These are phyloP conservation scores for Styela clava DNA, from an alignment of 23 tunicate species.

Conservation along the genomic window DNA sequence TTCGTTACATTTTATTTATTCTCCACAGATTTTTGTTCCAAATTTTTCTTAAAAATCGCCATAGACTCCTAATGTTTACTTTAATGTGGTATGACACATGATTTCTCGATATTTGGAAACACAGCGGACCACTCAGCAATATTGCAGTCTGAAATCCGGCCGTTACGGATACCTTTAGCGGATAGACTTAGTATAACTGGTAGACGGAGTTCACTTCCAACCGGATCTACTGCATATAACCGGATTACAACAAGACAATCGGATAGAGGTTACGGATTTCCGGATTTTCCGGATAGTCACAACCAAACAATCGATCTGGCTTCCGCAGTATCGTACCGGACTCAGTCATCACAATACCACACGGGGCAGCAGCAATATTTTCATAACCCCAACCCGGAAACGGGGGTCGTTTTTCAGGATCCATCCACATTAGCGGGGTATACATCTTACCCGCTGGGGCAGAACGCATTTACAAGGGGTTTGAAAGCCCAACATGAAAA, in stretches of 20 bases:
- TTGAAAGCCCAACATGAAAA: constrained; percentile 38
- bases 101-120: not conserved
- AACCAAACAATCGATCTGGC: constrained; percentile 21
- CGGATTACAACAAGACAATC: not conserved
- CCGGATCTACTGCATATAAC: not conserved
- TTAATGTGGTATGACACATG: not conserved
- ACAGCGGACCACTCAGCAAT: not conserved
- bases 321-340: constrained; percentile 23
- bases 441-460: constrained; percentile 26
- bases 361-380: constrained; percentile 13
- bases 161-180: constrained; percentile 2
- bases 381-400: not conserved
- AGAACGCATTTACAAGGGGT: constrained; percentile 21
- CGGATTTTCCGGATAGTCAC: constrained; percentile 2
- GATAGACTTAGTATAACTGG: constrained; percentile 5
- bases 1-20: too few species aligned
- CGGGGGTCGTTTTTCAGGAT: constrained; percentile 7
- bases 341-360: not conserved
- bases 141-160: not conserved
- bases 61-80: not conserved
- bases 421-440: constrained; percentile 11
- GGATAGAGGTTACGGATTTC: not conserved
- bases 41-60: not conserved
- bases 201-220: not conserved
- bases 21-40: not conserved